Conservation (phyloP, 2,113 vertebrate species). For the Oostethus manadensis region DNA sequence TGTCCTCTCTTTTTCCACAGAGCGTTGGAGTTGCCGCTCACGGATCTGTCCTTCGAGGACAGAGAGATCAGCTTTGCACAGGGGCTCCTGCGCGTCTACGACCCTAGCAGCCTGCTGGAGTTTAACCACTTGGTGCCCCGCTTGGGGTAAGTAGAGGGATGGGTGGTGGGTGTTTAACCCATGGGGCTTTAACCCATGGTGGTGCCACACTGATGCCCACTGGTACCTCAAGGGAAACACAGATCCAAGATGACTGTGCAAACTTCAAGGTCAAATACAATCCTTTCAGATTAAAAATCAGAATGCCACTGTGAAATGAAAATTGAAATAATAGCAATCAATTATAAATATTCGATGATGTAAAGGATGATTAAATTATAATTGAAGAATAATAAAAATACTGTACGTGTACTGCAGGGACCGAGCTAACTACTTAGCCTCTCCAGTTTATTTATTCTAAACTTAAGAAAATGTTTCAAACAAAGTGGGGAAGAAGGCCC, state of each 20-base stretch:
- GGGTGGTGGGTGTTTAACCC: neutral
- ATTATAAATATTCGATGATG: too few relatives aligned
- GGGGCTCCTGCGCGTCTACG: constrained; percentile 79
- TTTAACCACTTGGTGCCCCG: constrained; percentile 83
- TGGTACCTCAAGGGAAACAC: constrained; percentile 18
- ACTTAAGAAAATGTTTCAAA: too few relatives aligned
- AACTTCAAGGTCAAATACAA: too few relatives aligned
- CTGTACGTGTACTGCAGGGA: too few relatives aligned
- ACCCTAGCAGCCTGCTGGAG: constrained; percentile 80
- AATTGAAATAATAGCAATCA: too few relatives aligned
- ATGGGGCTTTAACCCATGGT: neutral
- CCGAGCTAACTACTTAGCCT: too few relatives aligned
- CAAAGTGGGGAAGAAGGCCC: too few relatives aligned
- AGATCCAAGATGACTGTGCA: neutral
- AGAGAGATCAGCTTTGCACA: constrained; percentile 83
- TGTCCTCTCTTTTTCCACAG: constrained; percentile 59
- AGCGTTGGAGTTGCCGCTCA: constrained; percentile 81
- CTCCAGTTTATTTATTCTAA: too few relatives aligned
- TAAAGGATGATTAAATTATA: too few relatives aligned
- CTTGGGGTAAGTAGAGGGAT: constrained; percentile 77
- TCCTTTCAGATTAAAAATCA: too few relatives aligned
- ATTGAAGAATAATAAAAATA: too few relatives aligned
- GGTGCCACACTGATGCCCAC: constrained; percentile 23
- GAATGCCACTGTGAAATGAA: too few relatives aligned
- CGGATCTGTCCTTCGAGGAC: constrained; percentile 90